Evolutionary conservation across 2,888 invertebrate genomes (phyloP), one percentile per base, ranked within the genome.

Genomic region (Spodoptera exigua): DNA sequence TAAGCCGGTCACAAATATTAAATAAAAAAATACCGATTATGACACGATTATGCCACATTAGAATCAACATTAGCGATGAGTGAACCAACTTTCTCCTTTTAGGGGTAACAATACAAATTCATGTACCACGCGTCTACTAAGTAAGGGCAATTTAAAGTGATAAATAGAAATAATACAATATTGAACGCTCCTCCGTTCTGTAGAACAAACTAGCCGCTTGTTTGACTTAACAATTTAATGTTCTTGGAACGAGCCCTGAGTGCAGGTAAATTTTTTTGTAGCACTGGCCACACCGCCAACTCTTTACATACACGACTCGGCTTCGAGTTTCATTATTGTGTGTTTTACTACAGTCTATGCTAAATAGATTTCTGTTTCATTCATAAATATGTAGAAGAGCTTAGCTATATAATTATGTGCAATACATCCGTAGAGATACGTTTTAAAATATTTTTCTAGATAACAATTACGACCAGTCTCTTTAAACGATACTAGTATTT

Each of bases 211-310:
- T 84, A 73, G 74, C 75, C 75, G 70, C 78, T 79, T 91, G 81
- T 91, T 91, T 91, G 86, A 84, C 80, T 89, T 90, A 84, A 89
- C 87, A 90, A 92, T 91, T 89, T 88, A 84, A 89, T 85, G 80
- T 92, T 93, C 92, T 86, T 56, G 76, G 92, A 92, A 92, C 85
- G 85, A 79, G 82, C 81, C 77, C 79, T 79, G 75, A 78, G 75
- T 80, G 82, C 91, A 91, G 92, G 92, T 92, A 91, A 85, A 74
- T 70, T 85, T 89, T 89, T 89, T 88, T 84, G 80, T 81, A 79
- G 68, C 68, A 61, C 63, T 61, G 64, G 70, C 76, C 72, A 77
- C 70, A 75, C 75, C 75, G 64, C 53, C 74, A 74, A 58, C 61
- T 76, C 77, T 76, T 76, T 72, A 76, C 73, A 78, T 78, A 76